Percentiles rank a stretch among this genome's conserved stretches.
Conservation (phyloP, 2,888 invertebrate genomes). For the Cenopis cana region DNA sequence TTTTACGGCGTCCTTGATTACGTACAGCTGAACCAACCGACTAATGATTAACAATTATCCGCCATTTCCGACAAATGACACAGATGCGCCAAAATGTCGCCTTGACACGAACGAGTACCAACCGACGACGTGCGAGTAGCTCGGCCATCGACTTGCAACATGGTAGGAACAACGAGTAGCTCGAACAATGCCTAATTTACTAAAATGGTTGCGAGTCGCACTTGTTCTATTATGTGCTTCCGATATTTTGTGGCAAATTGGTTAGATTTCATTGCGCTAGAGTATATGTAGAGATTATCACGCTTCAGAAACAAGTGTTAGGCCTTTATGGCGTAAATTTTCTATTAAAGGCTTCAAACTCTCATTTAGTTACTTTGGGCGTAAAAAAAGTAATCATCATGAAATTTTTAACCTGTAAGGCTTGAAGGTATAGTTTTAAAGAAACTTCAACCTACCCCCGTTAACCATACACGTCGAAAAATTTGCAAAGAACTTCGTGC, state of each 20-base stretch:
- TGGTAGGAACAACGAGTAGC: neutral
- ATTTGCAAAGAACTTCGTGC: no score
- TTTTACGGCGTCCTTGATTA: conserved; percentile 23
- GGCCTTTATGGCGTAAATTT: no score
- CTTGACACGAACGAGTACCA: conserved; percentile 38
- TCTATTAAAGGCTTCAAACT: no score
- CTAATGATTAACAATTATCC: conserved; percentile 33
- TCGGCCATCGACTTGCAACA: conserved; percentile 8
- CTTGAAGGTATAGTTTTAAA: no score
- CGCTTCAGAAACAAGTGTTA: no score
- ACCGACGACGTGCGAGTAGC: no score
- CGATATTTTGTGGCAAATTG: neutral
- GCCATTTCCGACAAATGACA: conserved; percentile 16
- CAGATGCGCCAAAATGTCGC: conserved; percentile 26
- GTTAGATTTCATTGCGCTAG: neutral
- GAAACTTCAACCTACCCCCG: no score
- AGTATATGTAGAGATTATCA: neutral
- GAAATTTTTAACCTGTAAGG: no score
- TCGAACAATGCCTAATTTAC: conserved; percentile 21
- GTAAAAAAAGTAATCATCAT: no score
- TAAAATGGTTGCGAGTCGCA: neutral
- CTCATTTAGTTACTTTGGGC: no score
- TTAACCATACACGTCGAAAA: no score
- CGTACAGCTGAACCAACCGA: conserved; percentile 12
- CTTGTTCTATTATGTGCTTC: neutral